Percentiles rank a stretch among this genome's conserved stretches.
These are phyloP conservation scores for Napeogenes sylphis DNA, from an alignment of 2,888 invertebrate species.

Conservation along the genomic window DNA sequence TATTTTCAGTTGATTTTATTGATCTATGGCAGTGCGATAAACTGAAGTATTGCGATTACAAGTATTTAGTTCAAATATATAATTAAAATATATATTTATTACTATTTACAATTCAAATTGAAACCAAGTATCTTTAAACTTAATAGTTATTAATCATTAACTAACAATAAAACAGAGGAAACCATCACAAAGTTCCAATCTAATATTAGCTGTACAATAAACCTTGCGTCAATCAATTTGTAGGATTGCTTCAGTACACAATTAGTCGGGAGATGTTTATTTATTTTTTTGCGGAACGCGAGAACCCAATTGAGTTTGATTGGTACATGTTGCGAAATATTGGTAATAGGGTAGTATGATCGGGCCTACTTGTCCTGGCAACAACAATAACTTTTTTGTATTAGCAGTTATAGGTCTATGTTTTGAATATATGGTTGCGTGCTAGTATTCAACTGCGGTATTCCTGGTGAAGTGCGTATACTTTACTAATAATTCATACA, in stretches of 20 bases:
- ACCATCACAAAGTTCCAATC: conserved; percentile 6
- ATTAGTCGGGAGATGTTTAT: conserved; percentile 27
- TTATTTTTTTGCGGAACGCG: conserved; percentile 22
- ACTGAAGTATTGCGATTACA: too few species aligned
- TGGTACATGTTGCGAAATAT: conserved; percentile 27
- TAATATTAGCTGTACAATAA: conserved; percentile 16
- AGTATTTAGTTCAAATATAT: too few species aligned
- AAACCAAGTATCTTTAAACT: too few species aligned
- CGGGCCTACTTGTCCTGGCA: conserved; percentile 22
- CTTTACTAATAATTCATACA: too few species aligned
- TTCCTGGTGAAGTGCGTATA: too few species aligned
- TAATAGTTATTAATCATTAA: background rate
- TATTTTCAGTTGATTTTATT: too few species aligned
- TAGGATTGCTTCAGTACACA: conserved; percentile 24
- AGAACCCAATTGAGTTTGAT: conserved; percentile 29
- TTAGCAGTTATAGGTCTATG: conserved; percentile 9
- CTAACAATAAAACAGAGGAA: conserved; percentile 4
- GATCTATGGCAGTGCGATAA: too few species aligned
- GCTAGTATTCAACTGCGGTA: background rate
- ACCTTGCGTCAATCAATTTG: conserved; percentile 24
- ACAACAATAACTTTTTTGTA: conserved; percentile 21
- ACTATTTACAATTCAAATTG: too few species aligned
- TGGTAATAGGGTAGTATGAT: conserved; percentile 23
- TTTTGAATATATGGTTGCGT: conserved; percentile 11
- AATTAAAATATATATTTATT: too few species aligned